Base-by-base conservation (phyloP, 92 coral and sea anemone species). In the Epizoanthus rinbou region DNA sequence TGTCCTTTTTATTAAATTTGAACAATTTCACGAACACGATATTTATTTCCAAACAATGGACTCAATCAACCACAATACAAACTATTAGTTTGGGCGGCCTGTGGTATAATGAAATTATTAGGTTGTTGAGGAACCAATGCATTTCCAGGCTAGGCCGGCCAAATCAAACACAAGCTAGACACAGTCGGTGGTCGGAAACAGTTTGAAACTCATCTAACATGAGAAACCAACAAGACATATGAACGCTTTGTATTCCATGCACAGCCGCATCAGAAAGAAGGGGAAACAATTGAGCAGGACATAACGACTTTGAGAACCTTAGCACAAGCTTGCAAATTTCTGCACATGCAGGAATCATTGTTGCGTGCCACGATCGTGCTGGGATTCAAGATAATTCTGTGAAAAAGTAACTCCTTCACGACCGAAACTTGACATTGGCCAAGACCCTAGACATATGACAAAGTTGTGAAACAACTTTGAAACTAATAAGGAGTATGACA, bases 141-240 rank as follows among this genome's bases (percentile, higher is more conserved):
- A 68, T 41, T 82, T 82, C 31, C 45, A 56, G 33, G 56, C 31
- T 23, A 56, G 33, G 56, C 39, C 15, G 80, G 53, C 17, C 41
- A 71, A 53, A 79, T 69, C 45, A 82, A 59, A 59, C 66, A 68
- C 65, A 60, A 56, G 28, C 76, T 83, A 16, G 69, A 76, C 66
- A 83, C 50, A 83, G 31, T 28, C 0, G 31, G 58, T 83, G 10
- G 22, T 71, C 19, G 7, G 33, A 47, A 82, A n/a, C n/a, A 82
- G 25, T 83, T 83, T 22, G 87, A 84, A 84, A 57, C 16, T 41
- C 24, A 21, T 33, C 69, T 72, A 76, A 43, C 69, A 25, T 57
- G 85, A 25, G 85, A 82, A 68, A 84, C 87, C 62, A 84, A 84
- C 52, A 81, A 84, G 31, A 84, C 82, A 25, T 84, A 59, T 47